Percentiles rank a stretch among this genome's conserved stretches.
These are phyloP conservation scores for Smutsia temminckii DNA, from an alignment of 2,797 vertebrate species.

Conservation along the genomic window DNA sequence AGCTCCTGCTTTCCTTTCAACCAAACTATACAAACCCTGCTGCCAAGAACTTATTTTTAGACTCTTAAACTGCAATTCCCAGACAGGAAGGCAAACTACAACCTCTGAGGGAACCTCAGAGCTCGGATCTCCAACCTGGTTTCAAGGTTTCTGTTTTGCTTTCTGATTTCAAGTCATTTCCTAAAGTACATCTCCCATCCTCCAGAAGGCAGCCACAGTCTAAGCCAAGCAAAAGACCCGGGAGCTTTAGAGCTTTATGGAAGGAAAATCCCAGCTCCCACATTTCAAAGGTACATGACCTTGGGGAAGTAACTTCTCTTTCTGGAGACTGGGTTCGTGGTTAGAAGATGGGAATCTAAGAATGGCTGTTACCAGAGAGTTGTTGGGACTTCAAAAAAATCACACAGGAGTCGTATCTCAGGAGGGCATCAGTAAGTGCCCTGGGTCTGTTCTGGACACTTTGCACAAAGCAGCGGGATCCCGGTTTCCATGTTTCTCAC, in stretches of 20 bases:
- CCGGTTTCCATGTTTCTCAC: neutral
- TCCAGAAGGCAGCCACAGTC: neutral
- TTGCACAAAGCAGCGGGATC: neutral
- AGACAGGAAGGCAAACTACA: neutral
- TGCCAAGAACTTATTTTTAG: constrained; percentile 46
- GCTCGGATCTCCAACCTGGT: neutral
- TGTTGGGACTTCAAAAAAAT: neutral
- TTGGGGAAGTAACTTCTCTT: constrained; percentile 38
- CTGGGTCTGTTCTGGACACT: neutral
- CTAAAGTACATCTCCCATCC: neutral
- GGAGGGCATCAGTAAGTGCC: neutral
- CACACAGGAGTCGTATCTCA: neutral
- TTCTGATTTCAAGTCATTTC: constrained; percentile 8
- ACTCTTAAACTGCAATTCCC: constrained; percentile 4
- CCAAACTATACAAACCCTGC: neutral
- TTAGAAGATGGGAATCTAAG: neutral
- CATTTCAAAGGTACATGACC: constrained; percentile 50
- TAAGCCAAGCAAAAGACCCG: neutral
- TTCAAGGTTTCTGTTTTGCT: neutral
- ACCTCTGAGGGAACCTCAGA: neutral
- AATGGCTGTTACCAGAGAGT: neutral
- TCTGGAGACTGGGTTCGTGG: neutral
- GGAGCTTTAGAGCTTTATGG: neutral
- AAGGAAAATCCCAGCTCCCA: neutral
- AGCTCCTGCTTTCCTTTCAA: neutral